Percentiles rank a stretch among this genome's conserved stretches.
Conservation (phyloP, 2,797 vertebrate genomes). For the Leucoraja ocellata region DNA sequence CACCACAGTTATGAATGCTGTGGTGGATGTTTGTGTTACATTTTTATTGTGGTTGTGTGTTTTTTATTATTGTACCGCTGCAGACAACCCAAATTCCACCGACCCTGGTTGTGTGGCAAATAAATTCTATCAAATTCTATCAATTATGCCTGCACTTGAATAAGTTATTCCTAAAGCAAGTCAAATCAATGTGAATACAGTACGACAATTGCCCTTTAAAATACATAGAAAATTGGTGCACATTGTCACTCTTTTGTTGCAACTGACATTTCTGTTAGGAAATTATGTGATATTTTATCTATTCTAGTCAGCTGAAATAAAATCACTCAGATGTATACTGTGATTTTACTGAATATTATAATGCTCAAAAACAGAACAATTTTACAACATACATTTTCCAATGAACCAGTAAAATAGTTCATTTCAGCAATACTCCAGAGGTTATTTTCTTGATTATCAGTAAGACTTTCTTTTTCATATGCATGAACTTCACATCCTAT, state of each 20-base stretch:
- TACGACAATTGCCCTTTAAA: conserved; percentile 12
- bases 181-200: not conserved
- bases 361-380: not conserved
- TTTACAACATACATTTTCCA: not conserved
- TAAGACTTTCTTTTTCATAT: not conserved
- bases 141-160: not conserved
- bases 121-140: no score
- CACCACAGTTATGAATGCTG: no score
- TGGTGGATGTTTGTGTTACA: no score
- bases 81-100: no score
- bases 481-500: not conserved
- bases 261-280: not conserved
- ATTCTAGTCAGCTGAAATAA: not conserved
- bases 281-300: conserved; percentile 2
- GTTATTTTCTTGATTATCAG: not conserved
- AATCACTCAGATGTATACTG: not conserved
- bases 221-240: not conserved
- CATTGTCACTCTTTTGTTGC: not conserved
- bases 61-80: no score
- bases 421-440: not conserved
- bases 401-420: no score
- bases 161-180: not conserved
- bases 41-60: no score
- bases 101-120: no score
- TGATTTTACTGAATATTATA: not conserved